Base-by-base conservation (phyloP, 2,797 vertebrate genomes). In the Pseudotriccus pelzelni region DNA sequence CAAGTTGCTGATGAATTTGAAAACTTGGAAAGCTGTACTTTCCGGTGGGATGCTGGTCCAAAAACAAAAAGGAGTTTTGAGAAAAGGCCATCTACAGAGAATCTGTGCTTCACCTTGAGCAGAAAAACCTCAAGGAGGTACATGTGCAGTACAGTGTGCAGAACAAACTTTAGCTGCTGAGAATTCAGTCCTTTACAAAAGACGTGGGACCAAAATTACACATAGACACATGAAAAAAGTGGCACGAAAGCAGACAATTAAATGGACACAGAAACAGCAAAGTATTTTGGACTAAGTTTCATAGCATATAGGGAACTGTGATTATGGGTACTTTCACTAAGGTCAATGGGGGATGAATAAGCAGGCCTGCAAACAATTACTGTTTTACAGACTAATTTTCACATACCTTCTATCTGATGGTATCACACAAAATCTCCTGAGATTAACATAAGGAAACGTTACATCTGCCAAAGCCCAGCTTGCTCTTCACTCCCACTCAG, bases 401-500 rank as follows among this genome's bases (percentile, higher is more conserved):
- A 15, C 1, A 1, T 4, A 32, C 36, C n/a, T 55, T 1, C 2
- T 56, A 8, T 44, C 37, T 59, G 37, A 56, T 28, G 32, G 21
- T 1, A 2, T 52, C 36, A 37, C 4, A 58, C 52, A 30, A 74
- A 80, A 67, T 30, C 28, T 41, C 37, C 39, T 36, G 39, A 46
- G 39, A 22, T 15, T 24, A 60, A 24, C 12, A 10, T 11, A n/a
- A 63, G 17, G 50, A 67, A 89, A 49, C 28, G 17, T 0, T 49
- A 19, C 14, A 15, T 1, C 17, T 4, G 19, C 44, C 8, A 39
- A 14, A 72, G 49, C 10, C 10, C n/a, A 70, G 0, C 3, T 41
- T 49, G 25, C 17, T 43, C 5, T 39, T 39, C 47, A 23, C 21
- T 53, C 28, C 39, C 6, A 17, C 1, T 10, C 70, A 37, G 14